phyloP scores from a whole-genome alignment of 2,797 vertebrate species.

The Pyrocephalus nanus region DNA sequence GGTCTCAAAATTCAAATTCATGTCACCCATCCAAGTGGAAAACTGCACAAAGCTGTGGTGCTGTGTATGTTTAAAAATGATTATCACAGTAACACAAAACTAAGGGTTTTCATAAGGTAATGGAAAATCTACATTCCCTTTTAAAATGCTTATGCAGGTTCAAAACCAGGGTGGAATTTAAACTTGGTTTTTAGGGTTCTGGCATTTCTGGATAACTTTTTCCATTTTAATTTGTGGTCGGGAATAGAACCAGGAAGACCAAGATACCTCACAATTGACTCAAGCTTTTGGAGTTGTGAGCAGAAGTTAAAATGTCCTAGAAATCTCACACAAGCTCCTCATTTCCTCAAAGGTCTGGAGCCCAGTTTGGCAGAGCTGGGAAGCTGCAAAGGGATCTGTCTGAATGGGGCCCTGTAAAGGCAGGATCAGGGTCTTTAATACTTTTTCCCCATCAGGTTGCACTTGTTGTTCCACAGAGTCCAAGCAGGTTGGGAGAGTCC shows the following conservation, averaged over 20 bases:
- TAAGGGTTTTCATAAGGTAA: neutral
- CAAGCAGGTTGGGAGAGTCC: neutral
- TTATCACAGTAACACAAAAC: neutral
- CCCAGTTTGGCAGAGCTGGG: neutral
- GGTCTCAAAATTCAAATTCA: neutral
- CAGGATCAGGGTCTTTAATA: neutral
- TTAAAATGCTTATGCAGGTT: neutral
- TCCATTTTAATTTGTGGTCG: constrained; percentile 37
- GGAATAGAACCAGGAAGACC: neutral
- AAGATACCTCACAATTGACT: neutral
- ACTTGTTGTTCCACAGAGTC: neutral
- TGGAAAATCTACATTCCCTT: neutral
- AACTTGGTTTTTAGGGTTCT: neutral
- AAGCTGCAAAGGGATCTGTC: neutral
- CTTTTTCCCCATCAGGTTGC: neutral
- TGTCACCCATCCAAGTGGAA: neutral
- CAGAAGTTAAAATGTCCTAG: neutral
- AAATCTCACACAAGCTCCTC: neutral
- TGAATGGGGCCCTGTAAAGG: neutral
- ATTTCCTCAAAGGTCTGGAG: constrained; percentile 9
- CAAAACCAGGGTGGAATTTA: constrained; percentile 39
- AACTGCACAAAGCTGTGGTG: neutral
- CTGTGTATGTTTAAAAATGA: neutral
- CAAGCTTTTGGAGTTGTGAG: neutral
- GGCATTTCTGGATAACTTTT: constrained; percentile 37